Evolutionary conservation across 2,797 vertebrate species (phyloP).

Genomic region (Poecile montanus): DNA sequence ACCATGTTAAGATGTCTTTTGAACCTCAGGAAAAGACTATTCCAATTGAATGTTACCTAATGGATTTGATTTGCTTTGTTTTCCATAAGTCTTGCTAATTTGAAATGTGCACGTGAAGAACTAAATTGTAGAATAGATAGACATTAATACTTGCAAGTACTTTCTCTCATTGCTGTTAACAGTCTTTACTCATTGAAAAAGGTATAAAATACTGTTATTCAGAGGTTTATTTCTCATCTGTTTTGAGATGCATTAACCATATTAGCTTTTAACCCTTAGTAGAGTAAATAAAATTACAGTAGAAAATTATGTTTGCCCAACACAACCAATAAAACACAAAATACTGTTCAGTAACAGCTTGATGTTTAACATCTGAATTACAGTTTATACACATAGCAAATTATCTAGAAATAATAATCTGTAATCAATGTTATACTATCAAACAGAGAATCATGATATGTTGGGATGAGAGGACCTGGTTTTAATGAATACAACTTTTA

Average conservation of each 20-base stretch:
- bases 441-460: not conserved
- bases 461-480: not conserved
- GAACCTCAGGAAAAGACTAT: not conserved
- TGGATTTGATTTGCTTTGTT: not conserved
- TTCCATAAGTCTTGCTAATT: slow-evolving; percentile 29
- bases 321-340: not conserved
- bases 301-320: slow-evolving; percentile 28
- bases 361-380: not conserved
- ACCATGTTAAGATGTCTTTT: not conserved
- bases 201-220: slow-evolving; percentile 41
- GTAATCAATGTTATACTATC: not conserved
- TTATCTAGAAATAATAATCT: slow-evolving; percentile 17
- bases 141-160: slow-evolving; percentile 61
- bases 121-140: slow-evolving; percentile 52
- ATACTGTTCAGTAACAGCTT: not conserved
- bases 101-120: slow-evolving; percentile 40
- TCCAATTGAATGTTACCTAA: not conserved
- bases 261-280: not conserved
- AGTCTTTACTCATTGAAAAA: slow-evolving; percentile 40
- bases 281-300: slow-evolving; percentile 9
- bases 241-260: not conserved
- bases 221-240: not conserved
- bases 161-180: slow-evolving; percentile 48
- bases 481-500: not conserved
- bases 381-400: not conserved